phyloP scores from a whole-genome alignment of 2,888 invertebrate species.

The Sarcophaga caerulescens region DNA sequence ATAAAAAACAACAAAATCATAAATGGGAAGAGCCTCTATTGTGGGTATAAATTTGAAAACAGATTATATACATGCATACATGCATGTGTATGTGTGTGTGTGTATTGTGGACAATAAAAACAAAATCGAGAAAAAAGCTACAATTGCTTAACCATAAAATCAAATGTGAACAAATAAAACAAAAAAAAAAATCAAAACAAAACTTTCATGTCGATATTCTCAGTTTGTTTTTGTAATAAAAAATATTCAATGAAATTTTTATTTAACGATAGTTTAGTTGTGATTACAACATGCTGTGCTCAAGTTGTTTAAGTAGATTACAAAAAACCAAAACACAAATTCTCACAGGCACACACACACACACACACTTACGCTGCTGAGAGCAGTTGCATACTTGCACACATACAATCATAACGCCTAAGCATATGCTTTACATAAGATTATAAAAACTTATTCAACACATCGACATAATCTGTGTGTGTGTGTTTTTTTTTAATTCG shows the following conservation, averaged over 20 bases:
- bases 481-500: background rate
- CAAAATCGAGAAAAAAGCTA: conserved; percentile 19
- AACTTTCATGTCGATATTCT: background rate
- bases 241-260: background rate
- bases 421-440: background rate
- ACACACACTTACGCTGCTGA: background rate
- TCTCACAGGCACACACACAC: background rate
- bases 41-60: conserved; percentile 44
- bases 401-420: background rate
- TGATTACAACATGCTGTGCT: conserved; percentile 57
- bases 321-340: background rate
- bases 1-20: background rate
- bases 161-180: background rate
- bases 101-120: background rate
- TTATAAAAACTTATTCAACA: background rate
- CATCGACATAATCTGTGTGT: background rate
- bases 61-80: background rate
- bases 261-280: conserved; percentile 54
- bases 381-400: background rate
- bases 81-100: background rate
- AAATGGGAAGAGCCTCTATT: conserved; percentile 3
- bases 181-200: background rate
- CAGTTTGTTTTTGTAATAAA: background rate
- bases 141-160: conserved; percentile 41
- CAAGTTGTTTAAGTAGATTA: conserved; percentile 57